A percentile compares a stretch with the other conserved stretches of the same genome.
phyloP scores from a whole-genome alignment of 2,797 vertebrate species.

The Muscicapa comitata region DNA sequence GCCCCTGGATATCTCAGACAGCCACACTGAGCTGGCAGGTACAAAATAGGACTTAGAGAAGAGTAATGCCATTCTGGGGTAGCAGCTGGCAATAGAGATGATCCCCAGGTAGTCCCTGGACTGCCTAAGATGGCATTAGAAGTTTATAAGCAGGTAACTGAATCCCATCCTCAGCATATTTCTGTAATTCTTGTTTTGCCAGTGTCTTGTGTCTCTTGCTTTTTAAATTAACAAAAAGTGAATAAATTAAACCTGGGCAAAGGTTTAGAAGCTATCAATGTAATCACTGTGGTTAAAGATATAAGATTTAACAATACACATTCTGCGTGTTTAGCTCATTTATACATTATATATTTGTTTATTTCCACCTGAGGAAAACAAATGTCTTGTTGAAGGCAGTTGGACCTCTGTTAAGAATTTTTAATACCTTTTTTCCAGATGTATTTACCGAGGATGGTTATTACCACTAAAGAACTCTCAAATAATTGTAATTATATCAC shows the following conservation, averaged over 20 bases:
- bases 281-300: not conserved
- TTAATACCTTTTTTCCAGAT: not conserved
- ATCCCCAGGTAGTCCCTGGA: not conserved
- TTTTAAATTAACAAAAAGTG: not conserved
- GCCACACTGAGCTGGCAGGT: not conserved
- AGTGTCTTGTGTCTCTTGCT: not conserved
- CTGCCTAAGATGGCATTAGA: conserved; percentile 32
- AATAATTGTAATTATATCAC: not conserved
- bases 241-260: not conserved
- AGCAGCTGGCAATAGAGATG: conserved; percentile 7
- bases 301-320: not conserved
- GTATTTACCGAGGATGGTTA: not conserved
- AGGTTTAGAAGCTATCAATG: not conserved
- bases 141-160: not conserved
- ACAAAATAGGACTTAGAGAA: not conserved
- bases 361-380: not conserved
- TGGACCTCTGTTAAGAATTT: not conserved
- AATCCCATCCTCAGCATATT: not conserved
- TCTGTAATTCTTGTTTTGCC: not conserved
- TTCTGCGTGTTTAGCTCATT: not conserved
- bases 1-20: not conserved
- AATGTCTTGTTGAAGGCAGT: not conserved
- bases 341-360: not conserved
- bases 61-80: not conserved
- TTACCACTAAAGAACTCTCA: not conserved